Base-by-base conservation (phyloP, 2,888 invertebrate genomes). In the Diadegma fenestrale region DNA sequence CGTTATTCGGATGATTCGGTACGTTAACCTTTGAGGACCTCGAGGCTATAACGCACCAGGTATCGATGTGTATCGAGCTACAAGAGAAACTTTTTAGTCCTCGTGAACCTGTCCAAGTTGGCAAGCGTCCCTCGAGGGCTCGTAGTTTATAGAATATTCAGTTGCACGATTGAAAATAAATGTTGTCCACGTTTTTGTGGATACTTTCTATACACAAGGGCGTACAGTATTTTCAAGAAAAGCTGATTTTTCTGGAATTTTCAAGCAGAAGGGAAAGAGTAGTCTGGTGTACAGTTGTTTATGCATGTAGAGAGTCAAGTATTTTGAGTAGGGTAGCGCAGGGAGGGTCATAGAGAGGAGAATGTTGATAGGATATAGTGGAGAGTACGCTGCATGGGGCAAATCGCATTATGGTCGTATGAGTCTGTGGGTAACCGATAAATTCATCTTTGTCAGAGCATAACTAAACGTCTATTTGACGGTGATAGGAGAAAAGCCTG, bases 121-220 rank as follows among this genome's bases (percentile, higher is more conserved):
- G 73, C 84, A 43, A 43, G 76, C 37, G 73, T 78, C 73, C 69
- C 80, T 54, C 5, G 72, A 51, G 68, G 64, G 14, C 37, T 26
- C 30, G 30, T 14, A 75, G 30, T 4, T 76, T n/a, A 17, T 76
- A 37, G 71, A 77, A 84, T 80, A 84, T 80, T 84, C 72, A 77
- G 66, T 69, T 78, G 37, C 45, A 64, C 69, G 77, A 85, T 85
- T 78, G 81, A 81, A 85, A 85, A 81, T 78, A 80, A 84, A 77
- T 81, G 77, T 84, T 77, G 68, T 81, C 66, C 41, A n/a, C n/a
- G 41, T 61, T 43, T 48, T 76, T 51, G 48, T 63, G 73, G 37
- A 37, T 73, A 79, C 48, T 63, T 68, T 66, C 22, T 45, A 41
- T 10, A 17, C 26, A n/a, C n/a, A n/a, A 4, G 63, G 41, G 41